Conservation (phyloP, 2,888 invertebrate genomes). For the Andrena fulva region DNA sequence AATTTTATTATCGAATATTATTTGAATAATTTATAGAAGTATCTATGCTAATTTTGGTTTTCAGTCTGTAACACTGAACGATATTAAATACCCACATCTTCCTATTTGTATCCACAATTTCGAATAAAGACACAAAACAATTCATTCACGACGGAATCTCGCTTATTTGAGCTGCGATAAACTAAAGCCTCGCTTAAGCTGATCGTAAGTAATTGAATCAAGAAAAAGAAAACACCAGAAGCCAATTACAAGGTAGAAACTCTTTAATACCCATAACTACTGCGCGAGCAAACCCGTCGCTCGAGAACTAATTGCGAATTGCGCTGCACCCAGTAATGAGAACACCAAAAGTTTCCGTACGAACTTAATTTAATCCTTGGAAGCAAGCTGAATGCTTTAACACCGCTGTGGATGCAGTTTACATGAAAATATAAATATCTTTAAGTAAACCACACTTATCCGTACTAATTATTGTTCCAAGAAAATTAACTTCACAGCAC, state of each 20-base stretch:
- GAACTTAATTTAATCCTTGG: slow-evolving; percentile 15
- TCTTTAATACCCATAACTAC: slow-evolving; percentile 1
- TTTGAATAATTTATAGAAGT: too few relatives aligned
- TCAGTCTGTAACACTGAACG: too few relatives aligned
- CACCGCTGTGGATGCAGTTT: neutral
- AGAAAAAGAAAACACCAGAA: neutral
- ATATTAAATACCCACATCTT: too few relatives aligned
- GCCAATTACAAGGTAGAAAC: neutral
- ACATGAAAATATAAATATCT: neutral
- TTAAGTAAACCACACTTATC: neutral
- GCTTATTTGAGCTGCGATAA: neutral
- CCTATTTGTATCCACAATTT: too few relatives aligned
- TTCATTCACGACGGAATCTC: neutral
- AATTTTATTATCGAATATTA: too few relatives aligned
- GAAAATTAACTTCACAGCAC: neutral
- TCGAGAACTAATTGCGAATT: slow-evolving; percentile 54
- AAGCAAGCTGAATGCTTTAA: neutral
- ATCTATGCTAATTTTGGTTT: too few relatives aligned
- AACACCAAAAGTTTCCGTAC: slow-evolving; percentile 19
- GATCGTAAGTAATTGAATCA: neutral
- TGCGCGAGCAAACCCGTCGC: neutral
- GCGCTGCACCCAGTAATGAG: slow-evolving; percentile 22
- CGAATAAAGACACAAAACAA: neutral
- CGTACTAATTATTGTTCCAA: slow-evolving; percentile 3
- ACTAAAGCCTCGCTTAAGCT: neutral